These are phyloP conservation scores for Alethe castanea DNA, from an alignment of 2,113 vertebrate species.

Conservation along the genomic window DNA sequence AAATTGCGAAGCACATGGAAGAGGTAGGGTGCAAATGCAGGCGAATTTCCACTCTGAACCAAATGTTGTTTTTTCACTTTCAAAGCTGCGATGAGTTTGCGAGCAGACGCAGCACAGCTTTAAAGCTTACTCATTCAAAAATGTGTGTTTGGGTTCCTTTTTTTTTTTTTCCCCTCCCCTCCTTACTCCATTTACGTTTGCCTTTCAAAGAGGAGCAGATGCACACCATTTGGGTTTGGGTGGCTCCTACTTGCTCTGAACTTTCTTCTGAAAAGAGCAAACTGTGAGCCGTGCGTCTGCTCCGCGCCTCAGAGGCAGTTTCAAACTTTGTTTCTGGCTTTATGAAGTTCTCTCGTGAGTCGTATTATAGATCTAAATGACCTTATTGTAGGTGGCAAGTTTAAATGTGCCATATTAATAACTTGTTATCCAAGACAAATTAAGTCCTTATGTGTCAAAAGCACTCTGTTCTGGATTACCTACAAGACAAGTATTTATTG, in stretches of 20 bases:
- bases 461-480: conserved; percentile 77
- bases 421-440: conserved; percentile 82
- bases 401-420: conserved; percentile 82
- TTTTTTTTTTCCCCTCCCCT: not conserved
- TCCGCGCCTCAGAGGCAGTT: not conserved
- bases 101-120: conserved; percentile 43
- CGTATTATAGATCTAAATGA: conserved; percentile 66
- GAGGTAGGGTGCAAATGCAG: conserved; percentile 20
- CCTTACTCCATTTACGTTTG: not conserved
- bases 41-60: not conserved
- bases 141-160: not conserved
- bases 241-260: conserved; percentile 13
- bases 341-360: conserved; percentile 51
- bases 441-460: conserved; percentile 82
- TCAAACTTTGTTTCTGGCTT: conserved; percentile 28
- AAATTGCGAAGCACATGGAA: not conserved
- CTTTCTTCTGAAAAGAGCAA: not conserved
- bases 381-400: conserved; percentile 74
- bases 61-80: conserved; percentile 40
- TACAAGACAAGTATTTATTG: conserved; percentile 84
- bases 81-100: conserved; percentile 23
- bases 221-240: not conserved
- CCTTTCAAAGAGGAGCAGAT: conserved; percentile 39
- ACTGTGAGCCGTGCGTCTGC: not conserved
- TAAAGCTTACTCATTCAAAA: conserved; percentile 36